Evolutionary conservation across 35 echinoderm and acorn worm species (phyloP), one percentile per base, ranked within the genome.

Genomic region (Chiridota heheva): DNA sequence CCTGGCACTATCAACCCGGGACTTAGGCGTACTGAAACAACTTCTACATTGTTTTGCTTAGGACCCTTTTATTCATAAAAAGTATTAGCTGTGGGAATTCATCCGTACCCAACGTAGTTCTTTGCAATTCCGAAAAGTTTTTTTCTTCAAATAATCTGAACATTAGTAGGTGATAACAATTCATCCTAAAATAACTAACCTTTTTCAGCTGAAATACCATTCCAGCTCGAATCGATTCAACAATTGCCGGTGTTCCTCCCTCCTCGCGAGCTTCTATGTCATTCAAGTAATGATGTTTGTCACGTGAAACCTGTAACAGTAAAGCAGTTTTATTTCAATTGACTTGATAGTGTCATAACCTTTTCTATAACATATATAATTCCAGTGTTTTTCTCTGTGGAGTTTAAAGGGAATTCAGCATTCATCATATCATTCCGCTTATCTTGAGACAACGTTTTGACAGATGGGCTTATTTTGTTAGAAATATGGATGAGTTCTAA

Each of bases 261-360:
- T 96, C 93, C 63, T 96, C 93, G 17, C 93, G 60, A 39, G 88
- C 77, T 65, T 96, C 93, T 31, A 96, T 96, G 60, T 96, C 88
- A 39, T 82, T 81, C 0, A 90, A 57, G 53, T 96, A 96, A 38
- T 96, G 87, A 61, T 96, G 88, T 58, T 86, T 96, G 18, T 96
- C 71, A 34, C 93, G 63, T 18, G 93, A 91, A 26, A 96, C 93
- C 93, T 96, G 79, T 16, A 58, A 67, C 13, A 27, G 43, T 25
- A 76, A 53, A 20, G 33, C 20, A 59, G 45, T 2, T 51, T 51
- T 65, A 22, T 65, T 65, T n/a, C 15, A 65, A 65, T 22, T 13
- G 17, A 1, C 1, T 55, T 55, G 49, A 25, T 64, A 13, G 29
- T 65, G 15, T 65, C 1, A 65, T n/a, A 2, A 15, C 15, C 30